These are phyloP conservation scores for Physeter macrocephalus DNA, from an alignment of 2,113 vertebrate genomes.

Conservation along the genomic window DNA sequence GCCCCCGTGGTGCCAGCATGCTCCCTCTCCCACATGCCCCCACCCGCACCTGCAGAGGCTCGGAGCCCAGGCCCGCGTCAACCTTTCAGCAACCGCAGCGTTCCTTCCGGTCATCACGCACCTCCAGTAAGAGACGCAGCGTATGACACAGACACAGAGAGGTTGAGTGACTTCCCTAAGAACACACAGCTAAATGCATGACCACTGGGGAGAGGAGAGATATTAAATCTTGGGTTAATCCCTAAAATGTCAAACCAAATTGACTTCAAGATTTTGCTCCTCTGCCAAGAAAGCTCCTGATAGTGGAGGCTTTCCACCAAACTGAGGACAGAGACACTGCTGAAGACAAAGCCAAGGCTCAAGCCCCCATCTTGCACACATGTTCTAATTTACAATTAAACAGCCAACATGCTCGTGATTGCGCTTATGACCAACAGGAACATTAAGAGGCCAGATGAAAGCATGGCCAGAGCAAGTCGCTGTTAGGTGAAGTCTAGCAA, in stretches of 20 bases:
- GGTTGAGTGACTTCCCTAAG: neutral
- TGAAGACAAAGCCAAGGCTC: neutral
- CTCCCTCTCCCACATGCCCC: neutral
- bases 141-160: neutral
- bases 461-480: neutral
- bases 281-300: neutral
- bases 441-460: neutral
- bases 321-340: neutral
- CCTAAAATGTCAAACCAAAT: neutral
- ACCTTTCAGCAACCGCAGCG: neutral
- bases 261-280: neutral
- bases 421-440: neutral
- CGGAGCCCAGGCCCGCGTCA: rapidly evolving
- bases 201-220: neutral
- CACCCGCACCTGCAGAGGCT: neutral
- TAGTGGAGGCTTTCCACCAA: neutral
- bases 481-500: neutral
- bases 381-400: neutral
- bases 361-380: neutral
- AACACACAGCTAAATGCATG: neutral
- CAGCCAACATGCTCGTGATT: neutral
- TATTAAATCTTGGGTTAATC: neutral
- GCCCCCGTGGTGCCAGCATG: rapidly evolving
- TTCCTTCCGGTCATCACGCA: neutral
- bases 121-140: neutral